phyloP scores from a whole-genome alignment of 2,888 invertebrate species.

The Temnothorax ravouxi region DNA sequence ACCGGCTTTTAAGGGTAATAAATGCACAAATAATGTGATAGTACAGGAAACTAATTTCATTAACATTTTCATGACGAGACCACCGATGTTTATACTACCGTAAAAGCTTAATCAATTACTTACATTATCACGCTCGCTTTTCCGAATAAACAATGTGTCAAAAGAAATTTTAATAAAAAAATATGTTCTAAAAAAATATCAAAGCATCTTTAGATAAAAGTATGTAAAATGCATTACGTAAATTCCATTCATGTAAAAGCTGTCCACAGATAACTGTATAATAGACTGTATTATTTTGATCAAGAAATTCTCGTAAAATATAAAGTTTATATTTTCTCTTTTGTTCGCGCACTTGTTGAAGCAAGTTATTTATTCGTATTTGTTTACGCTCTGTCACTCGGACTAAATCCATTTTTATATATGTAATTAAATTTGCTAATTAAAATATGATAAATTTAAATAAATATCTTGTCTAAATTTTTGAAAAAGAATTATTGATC shows the following conservation, averaged over 20 bases:
- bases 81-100: conserved; percentile 8
- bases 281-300: neutral
- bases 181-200: neutral
- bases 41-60: conserved; percentile 56
- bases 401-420: neutral
- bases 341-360: neutral
- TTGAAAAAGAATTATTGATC: neutral
- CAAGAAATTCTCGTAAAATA: neutral
- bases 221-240: neutral
- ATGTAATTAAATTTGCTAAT: neutral
- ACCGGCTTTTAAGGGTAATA: conserved; percentile 59
- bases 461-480: neutral
- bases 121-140: neutral
- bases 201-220: neutral
- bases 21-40: conserved; percentile 54
- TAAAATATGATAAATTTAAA: neutral
- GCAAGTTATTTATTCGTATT: neutral
- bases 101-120: neutral
- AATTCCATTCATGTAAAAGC: neutral
- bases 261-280: neutral
- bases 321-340: neutral
- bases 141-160: neutral
- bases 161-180: conserved; percentile 3
- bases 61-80: conserved; percentile 42
- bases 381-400: neutral